Evolutionary conservation across 2,888 invertebrate species (phyloP).

Genomic region (Hecatera dysodea): DNA sequence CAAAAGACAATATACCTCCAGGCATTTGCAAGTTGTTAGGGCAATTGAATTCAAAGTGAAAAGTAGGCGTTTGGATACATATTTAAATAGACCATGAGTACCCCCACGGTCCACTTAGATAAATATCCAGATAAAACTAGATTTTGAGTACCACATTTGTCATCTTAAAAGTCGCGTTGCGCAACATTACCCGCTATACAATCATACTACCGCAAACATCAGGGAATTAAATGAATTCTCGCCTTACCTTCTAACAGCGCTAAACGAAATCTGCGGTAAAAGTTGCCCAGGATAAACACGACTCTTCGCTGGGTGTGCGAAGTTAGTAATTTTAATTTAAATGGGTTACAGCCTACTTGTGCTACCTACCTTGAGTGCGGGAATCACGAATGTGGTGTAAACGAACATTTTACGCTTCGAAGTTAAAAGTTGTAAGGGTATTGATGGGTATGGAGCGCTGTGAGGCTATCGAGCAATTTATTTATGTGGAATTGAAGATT

Average conservation of each 20-base stretch:
- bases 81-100: too few species aligned
- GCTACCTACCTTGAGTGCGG: conserved; percentile 52
- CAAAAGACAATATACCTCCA: too few species aligned
- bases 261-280: conserved; percentile 65
- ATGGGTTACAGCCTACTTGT: conserved; percentile 58
- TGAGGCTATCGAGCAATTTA: not conserved
- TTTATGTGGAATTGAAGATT: not conserved
- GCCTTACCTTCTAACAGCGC: conserved; percentile 66
- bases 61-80: too few species aligned
- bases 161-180: conserved; percentile 73
- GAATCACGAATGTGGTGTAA: conserved; percentile 60
- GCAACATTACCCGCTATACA: conserved; percentile 73
- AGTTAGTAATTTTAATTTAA: conserved; percentile 70
- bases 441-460: conserved; percentile 17
- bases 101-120: too few species aligned
- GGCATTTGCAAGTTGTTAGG: too few species aligned
- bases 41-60: too few species aligned
- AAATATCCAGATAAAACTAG: too few species aligned
- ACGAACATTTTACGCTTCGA: conserved; percentile 50
- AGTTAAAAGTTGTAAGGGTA: conserved; percentile 30
- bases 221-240: conserved; percentile 71
- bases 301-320: conserved; percentile 47
- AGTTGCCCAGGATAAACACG: conserved; percentile 63
- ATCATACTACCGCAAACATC: conserved; percentile 74
- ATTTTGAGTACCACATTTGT: conserved; percentile 66